phyloP scores from a whole-genome alignment of 1,140 invertebrate species.

The Trissolcus basalis region DNA sequence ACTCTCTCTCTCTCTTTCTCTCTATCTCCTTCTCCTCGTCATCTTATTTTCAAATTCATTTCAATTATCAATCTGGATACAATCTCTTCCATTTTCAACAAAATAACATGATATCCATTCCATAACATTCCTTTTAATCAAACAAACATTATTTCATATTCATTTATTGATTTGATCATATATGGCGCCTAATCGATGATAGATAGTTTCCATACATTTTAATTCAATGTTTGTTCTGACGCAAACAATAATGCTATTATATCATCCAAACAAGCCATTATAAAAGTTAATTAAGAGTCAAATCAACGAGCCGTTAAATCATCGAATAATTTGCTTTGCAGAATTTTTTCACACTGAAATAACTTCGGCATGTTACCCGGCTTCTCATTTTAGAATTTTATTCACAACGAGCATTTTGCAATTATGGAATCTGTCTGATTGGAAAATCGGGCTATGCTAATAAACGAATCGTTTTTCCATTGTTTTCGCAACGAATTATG shows the following conservation, averaged over 20 bases:
- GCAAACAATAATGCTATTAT: neutral
- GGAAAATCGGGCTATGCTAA: conserved; percentile 13
- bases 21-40: too few relatives aligned
- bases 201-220: too few relatives aligned
- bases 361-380: neutral
- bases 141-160: too few relatives aligned
- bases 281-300: neutral
- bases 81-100: too few relatives aligned
- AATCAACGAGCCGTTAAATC: neutral
- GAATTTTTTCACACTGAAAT: neutral
- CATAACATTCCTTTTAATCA: too few relatives aligned
- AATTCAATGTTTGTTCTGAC: neutral
- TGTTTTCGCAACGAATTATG: neutral
- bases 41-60: neutral
- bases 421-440: conserved; percentile 12
- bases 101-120: too few relatives aligned
- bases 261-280: neutral
- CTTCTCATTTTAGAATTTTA: conserved; percentile 7
- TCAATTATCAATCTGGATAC: too few relatives aligned
- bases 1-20: too few relatives aligned
- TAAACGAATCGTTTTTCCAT: conserved; percentile 7
- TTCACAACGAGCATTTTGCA: neutral
- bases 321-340: neutral
- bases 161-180: too few relatives aligned
- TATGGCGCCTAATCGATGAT: too few relatives aligned